Evolutionary conservation across 2,888 invertebrate species (phyloP).

Genomic region (Lasioglossum marginatum): DNA sequence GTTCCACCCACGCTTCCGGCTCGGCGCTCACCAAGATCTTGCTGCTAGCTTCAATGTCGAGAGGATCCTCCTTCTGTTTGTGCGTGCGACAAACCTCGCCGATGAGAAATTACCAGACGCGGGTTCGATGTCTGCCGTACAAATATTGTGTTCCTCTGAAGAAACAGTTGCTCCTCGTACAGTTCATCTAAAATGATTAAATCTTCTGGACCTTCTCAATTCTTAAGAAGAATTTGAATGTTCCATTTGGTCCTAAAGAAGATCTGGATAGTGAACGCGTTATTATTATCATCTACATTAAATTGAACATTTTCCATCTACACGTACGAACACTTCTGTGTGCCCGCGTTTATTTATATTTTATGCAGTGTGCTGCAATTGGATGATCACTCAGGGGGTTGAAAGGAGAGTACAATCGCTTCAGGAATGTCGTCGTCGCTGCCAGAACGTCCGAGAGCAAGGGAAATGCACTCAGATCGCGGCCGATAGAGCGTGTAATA

Average conservation of each 20-base stretch:
- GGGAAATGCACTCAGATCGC: slow-evolving; percentile 4
- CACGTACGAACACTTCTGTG: not conserved
- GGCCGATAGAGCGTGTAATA: not conserved
- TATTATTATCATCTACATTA: not conserved
- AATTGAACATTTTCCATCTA: not conserved
- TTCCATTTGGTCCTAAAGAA: not conserved
- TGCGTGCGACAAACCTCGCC: not conserved
- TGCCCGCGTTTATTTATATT: not conserved
- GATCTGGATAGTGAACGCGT: too few species aligned
- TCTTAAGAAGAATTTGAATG: not conserved
- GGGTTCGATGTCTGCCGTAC: not conserved
- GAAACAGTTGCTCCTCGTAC: not conserved
- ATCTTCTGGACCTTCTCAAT: not conserved
- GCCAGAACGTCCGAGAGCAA: not conserved
- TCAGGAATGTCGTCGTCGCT: not conserved
- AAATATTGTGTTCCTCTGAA: too few species aligned
- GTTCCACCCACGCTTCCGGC: not conserved
- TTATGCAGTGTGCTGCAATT: not conserved
- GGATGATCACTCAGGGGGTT: not conserved
- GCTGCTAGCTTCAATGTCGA: not conserved
- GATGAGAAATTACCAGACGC: not conserved
- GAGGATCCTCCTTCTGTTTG: not conserved
- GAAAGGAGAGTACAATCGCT: not conserved
- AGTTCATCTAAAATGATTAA: not conserved
- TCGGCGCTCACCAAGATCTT: not conserved